A percentile compares a stretch with the other conserved stretches of the same genome.
These are phyloP conservation scores for Stegana nigrithorax DNA, from an alignment of 2,888 invertebrate genomes.

Conservation along the genomic window DNA sequence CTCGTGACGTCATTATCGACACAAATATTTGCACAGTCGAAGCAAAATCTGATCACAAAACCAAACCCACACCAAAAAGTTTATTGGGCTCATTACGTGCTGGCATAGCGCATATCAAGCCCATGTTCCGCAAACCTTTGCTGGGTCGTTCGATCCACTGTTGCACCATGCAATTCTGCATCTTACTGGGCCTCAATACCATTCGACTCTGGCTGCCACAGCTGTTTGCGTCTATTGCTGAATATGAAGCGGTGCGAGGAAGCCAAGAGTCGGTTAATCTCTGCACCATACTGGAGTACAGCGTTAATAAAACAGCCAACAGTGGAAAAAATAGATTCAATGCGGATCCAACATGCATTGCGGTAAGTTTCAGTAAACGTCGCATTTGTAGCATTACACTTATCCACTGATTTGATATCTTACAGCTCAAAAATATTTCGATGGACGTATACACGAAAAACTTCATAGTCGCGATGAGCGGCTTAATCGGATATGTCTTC, in stretches of 20 bases:
- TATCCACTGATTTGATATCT: constrained; percentile 66
- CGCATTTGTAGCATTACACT: constrained; percentile 13
- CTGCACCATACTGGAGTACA: constrained; percentile 63
- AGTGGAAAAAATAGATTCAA: constrained; percentile 40
- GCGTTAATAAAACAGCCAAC: constrained; percentile 61
- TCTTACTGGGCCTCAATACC: constrained; percentile 80
- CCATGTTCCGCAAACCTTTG: background rate
- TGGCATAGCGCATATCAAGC: background rate
- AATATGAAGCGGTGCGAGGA: constrained; percentile 66
- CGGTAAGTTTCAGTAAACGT: constrained; percentile 49
- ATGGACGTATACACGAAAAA: constrained; percentile 78
- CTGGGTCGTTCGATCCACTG: constrained; percentile 53
- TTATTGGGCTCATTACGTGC: background rate
- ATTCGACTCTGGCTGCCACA: constrained; percentile 89
- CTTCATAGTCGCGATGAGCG: constrained; percentile 75
- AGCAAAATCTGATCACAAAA: constrained; percentile 22
- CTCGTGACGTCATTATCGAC: constrained; percentile 34
- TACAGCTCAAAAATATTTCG: constrained; percentile 68
- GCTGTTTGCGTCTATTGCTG: constrained; percentile 79
- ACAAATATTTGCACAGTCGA: background rate
- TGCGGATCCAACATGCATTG: constrained; percentile 46
- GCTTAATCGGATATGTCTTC: constrained; percentile 74
- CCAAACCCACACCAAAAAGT: background rate
- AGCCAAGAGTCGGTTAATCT: constrained; percentile 43
- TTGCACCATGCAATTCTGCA: constrained; percentile 75